phyloP scores from a whole-genome alignment of 2,888 invertebrate genomes.

The Drosophila robusta region DNA sequence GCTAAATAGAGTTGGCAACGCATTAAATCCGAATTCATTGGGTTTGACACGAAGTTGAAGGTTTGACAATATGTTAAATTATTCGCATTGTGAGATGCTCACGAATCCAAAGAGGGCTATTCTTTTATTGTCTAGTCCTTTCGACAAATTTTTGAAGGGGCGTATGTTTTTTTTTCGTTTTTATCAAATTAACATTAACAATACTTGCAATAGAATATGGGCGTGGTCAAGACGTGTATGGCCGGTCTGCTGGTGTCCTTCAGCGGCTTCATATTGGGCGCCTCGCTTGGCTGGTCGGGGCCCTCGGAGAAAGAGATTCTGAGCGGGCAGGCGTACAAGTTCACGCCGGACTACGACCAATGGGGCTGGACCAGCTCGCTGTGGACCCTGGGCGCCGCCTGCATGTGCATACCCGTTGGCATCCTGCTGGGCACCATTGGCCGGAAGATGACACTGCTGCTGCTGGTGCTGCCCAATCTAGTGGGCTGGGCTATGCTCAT shows the following conservation, averaged over 20 bases:
- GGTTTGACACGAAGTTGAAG: too few species aligned
- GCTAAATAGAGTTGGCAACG: too few species aligned
- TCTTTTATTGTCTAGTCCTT: too few species aligned
- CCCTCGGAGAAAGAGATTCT: constrained; percentile 33
- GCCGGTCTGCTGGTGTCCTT: constrained; percentile 41
- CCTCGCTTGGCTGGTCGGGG: constrained; percentile 58
- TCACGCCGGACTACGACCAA: constrained; percentile 85
- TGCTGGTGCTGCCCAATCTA: constrained; percentile 87
- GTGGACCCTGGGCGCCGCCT: constrained; percentile 89
- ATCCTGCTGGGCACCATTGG: constrained; percentile 88
- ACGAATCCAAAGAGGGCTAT: too few species aligned
- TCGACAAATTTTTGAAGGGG: too few species aligned
- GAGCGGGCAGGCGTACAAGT: constrained; percentile 52
- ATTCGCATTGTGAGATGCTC: too few species aligned
- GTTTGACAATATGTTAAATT: too few species aligned
- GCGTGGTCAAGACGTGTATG: background rate
- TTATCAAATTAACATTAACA: too few species aligned
- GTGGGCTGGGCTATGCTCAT: constrained; percentile 90
- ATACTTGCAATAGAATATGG: background rate
- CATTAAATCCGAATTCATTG: too few species aligned
- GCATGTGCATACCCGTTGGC: constrained; percentile 89
- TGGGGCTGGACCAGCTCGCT: constrained; percentile 90
- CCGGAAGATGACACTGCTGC: constrained; percentile 87
- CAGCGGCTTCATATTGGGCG: constrained; percentile 54
- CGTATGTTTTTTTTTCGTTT: too few species aligned